Conservation (phyloP, 2,888 invertebrate species). For the Alsophila aescularia region DNA sequence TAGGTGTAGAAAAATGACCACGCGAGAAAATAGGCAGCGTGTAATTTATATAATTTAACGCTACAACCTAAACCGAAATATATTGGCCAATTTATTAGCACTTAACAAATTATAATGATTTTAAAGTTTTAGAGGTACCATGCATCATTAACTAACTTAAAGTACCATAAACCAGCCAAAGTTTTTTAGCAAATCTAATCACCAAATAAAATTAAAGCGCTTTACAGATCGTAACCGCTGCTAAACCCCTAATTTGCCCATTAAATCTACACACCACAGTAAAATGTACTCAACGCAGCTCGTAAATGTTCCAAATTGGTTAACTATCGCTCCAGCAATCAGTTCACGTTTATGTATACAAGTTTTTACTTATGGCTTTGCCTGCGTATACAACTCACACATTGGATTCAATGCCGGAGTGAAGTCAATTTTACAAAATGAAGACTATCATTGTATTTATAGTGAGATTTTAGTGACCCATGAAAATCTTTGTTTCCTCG, state of each 20-base stretch:
- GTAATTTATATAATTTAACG: too few relatives aligned
- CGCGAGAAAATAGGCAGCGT: too few relatives aligned
- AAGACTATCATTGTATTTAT: too few relatives aligned
- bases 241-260: conserved; percentile 25
- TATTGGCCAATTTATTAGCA: too few relatives aligned
- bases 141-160: too few relatives aligned
- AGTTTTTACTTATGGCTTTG: background rate
- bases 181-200: conserved; percentile 8
- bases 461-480: too few relatives aligned
- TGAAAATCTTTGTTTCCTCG: too few relatives aligned
- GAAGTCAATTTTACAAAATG: background rate
- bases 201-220: conserved; percentile 17
- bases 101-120: too few relatives aligned
- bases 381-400: too few relatives aligned
- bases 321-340: conserved; percentile 27
- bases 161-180: background rate
- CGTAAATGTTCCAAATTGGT: conserved; percentile 32
- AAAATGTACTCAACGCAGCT: conserved; percentile 17
- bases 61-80: too few relatives aligned
- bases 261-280: conserved; percentile 30
- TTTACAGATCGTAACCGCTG: conserved; percentile 12
- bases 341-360: conserved; percentile 15
- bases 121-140: background rate
- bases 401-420: too few relatives aligned
- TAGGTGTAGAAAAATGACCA: too few relatives aligned